Evolutionary conservation across 2,888 invertebrate species (phyloP).

Genomic region (Ormyrus labotus): DNA sequence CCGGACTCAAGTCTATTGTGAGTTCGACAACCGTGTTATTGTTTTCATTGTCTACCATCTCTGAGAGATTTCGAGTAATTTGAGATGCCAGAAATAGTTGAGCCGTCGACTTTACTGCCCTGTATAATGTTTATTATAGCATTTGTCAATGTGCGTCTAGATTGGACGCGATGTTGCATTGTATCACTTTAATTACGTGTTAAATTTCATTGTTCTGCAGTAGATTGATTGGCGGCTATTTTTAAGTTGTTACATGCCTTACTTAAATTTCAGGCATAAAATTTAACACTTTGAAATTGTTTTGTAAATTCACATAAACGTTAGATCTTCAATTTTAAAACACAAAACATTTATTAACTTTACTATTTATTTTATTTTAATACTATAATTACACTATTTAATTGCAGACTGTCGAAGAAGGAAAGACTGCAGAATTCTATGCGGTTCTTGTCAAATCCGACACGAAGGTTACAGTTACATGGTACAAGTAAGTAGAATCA

Average conservation of each 20-base stretch:
- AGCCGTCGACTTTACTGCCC: not conserved
- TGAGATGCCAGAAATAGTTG: conserved; percentile 28
- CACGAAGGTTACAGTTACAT: conserved; percentile 87
- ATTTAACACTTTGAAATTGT: too few relatives aligned
- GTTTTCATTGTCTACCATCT: not conserved
- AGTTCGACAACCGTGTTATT: conserved; percentile 67
- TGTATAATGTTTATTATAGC: not conserved
- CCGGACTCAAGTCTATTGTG: conserved; percentile 86
- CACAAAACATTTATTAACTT: not conserved
- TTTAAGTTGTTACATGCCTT: too few relatives aligned
- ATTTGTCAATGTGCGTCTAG: too few relatives aligned
- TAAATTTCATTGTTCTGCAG: too few relatives aligned
- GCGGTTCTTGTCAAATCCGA: conserved; percentile 86
- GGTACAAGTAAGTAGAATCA: conserved; percentile 86
- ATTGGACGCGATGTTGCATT: too few relatives aligned
- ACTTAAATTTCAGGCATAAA: too few relatives aligned
- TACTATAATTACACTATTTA: conserved; percentile 48
- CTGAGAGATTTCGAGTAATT: not conserved
- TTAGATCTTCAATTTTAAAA: too few relatives aligned
- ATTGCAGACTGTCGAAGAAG: conserved; percentile 81
- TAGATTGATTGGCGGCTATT: too few relatives aligned
- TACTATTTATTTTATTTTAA: not conserved
- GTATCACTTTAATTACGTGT: too few relatives aligned
- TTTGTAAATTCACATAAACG: too few relatives aligned
- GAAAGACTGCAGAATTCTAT: conserved; percentile 87